Conservation (phyloP, 2,113 vertebrate genomes). For the Thryonomys swinderianus region DNA sequence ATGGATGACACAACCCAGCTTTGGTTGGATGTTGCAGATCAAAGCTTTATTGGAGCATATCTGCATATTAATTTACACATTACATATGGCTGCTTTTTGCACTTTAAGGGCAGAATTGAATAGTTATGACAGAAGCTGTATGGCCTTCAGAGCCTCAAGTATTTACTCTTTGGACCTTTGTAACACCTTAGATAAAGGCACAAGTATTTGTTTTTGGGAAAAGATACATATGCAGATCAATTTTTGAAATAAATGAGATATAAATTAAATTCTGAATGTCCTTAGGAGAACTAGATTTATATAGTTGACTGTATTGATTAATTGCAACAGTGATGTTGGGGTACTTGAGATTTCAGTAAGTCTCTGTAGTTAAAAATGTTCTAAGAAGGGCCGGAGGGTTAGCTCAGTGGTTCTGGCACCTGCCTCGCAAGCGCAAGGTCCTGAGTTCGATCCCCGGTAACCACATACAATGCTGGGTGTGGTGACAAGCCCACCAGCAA, state of each 20-base stretch:
- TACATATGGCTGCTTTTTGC: neutral
- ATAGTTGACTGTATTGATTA: neutral
- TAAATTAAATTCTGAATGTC: constrained; percentile 40
- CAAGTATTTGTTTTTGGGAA: neutral
- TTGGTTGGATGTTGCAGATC: neutral
- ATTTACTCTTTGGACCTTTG: neutral
- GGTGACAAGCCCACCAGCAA: too few relatives aligned
- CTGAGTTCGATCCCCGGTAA: too few relatives aligned
- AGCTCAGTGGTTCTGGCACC: too few relatives aligned
- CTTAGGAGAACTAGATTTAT: constrained; percentile 7
- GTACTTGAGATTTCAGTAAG: constrained; percentile 9
- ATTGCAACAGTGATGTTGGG: neutral
- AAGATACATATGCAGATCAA: neutral
- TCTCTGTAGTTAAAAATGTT: neutral
- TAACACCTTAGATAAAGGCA: neutral
- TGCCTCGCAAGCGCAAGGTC: too few relatives aligned
- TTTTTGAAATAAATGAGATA: neutral
- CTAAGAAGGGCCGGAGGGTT: too few relatives aligned
- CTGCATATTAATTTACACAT: neutral
- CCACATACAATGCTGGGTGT: too few relatives aligned
- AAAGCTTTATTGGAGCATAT: constrained; percentile 11
- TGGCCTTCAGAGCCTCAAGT: constrained; percentile 1
- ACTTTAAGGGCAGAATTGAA: neutral
- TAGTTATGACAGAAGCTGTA: neutral
- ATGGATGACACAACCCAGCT: neutral